These are phyloP conservation scores for Phyllotis vaccarum DNA, from an alignment of 2,797 vertebrate genomes.

Conservation along the genomic window DNA sequence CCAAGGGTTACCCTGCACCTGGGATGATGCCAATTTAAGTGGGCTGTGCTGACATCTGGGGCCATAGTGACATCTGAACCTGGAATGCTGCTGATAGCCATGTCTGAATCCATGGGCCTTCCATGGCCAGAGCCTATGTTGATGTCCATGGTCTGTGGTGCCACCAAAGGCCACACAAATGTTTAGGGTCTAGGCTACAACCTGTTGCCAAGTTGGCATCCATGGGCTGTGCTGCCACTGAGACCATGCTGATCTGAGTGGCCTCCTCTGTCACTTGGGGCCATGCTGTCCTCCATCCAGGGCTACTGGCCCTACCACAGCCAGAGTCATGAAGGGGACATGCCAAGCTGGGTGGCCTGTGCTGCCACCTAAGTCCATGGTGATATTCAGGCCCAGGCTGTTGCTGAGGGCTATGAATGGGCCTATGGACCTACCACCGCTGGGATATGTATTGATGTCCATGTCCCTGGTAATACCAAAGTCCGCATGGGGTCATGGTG, in stretches of 20 bases:
- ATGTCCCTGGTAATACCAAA: neutral
- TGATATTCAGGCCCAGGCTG: neutral
- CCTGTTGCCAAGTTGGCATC: neutral
- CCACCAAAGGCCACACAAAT: neutral
- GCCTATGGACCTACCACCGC: neutral
- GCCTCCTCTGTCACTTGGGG: neutral
- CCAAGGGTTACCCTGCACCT: neutral
- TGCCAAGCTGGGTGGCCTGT: neutral
- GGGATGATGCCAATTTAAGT: neutral
- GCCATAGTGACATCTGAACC: neutral
- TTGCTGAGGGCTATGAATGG: neutral
- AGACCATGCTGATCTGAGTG: neutral
- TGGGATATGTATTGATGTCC: neutral
- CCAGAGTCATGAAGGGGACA: neutral
- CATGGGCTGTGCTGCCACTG: neutral
- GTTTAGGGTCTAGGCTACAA: neutral
- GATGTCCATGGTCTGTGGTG: neutral
- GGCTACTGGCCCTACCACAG: neutral
- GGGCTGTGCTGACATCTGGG: neutral
- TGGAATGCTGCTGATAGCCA: neutral
- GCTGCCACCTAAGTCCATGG: neutral
- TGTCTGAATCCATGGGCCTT: neutral
- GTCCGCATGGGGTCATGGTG: neutral
- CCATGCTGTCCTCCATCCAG: neutral
- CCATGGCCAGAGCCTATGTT: neutral